These are phyloP conservation scores for Cuculus canorus DNA, from an alignment of 2,797 vertebrate genomes.

Conservation along the genomic window DNA sequence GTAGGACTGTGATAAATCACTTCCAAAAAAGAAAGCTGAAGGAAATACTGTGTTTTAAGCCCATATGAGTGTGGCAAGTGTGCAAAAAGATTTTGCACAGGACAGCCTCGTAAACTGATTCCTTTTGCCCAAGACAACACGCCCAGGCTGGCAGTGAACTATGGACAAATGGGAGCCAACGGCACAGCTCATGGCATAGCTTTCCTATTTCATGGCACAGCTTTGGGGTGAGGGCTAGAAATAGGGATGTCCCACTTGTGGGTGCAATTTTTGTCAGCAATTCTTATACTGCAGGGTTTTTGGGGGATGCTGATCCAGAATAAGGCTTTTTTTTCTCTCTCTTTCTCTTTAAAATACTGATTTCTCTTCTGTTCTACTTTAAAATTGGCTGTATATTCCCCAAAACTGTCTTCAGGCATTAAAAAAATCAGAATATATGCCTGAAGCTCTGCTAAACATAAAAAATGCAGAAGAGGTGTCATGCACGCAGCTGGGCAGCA, in stretches of 20 bases:
- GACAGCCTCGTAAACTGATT: not conserved
- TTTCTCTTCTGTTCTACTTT: not conserved
- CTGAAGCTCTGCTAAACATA: not conserved
- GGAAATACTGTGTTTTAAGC: not conserved
- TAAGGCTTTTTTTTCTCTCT: accelerated
- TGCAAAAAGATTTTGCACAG: not conserved
- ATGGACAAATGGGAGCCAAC: not conserved
- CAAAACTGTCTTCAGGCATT: not conserved
- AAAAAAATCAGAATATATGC: not conserved
- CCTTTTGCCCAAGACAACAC: not conserved
- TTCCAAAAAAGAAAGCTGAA: not conserved
- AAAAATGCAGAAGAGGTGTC: not conserved
- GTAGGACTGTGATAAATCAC: not conserved
- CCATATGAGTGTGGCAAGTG: not conserved
- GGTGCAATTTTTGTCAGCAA: not conserved
- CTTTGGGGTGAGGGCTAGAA: not conserved
- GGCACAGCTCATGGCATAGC: not conserved
- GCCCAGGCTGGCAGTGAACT: not conserved
- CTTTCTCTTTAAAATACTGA: not conserved
- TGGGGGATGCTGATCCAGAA: not conserved
- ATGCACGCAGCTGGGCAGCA: not conserved
- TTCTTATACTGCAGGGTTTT: not conserved
- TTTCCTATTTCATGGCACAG: not conserved
- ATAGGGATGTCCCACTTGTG: not conserved
- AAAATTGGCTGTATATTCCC: not conserved